Conservation (phyloP, 2,113 vertebrate genomes). For the Candoia aspera region DNA sequence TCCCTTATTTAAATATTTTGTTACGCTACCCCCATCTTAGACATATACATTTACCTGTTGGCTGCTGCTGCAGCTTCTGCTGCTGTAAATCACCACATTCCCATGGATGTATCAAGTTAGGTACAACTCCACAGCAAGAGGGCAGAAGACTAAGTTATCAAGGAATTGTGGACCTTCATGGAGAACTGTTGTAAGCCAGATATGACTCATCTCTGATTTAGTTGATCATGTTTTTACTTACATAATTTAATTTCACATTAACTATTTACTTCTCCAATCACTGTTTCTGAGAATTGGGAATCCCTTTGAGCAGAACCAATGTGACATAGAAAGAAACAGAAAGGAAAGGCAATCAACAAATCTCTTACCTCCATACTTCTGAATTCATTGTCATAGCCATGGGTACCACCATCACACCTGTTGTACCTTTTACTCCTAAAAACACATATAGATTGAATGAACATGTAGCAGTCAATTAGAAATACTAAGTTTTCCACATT, state of each 20-base stretch:
- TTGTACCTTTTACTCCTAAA: conserved; percentile 67
- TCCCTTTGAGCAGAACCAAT: not conserved
- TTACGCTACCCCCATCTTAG: not conserved
- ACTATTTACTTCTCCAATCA: not conserved
- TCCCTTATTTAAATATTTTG: not conserved
- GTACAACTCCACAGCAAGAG: no score
- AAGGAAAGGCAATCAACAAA: not conserved
- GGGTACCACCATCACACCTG: conserved; percentile 83
- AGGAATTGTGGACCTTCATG: not conserved
- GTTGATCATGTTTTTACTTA: not conserved
- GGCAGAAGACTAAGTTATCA: not conserved
- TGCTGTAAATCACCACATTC: not conserved
- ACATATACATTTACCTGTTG: not conserved
- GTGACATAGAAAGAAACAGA: not conserved
- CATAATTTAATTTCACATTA: not conserved
- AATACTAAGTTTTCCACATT: not conserved
- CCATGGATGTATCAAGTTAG: not conserved
- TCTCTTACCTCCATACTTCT: conserved; percentile 92
- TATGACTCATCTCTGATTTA: not conserved
- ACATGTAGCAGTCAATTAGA: not conserved
- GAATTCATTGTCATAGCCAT: conserved; percentile 92
- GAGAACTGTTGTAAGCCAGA: not conserved
- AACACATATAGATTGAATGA: conserved; percentile 48
- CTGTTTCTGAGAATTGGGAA: not conserved
- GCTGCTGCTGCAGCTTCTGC: not conserved